Conservation (phyloP, 2,113 vertebrate genomes). For the Epinephelus moara region DNA sequence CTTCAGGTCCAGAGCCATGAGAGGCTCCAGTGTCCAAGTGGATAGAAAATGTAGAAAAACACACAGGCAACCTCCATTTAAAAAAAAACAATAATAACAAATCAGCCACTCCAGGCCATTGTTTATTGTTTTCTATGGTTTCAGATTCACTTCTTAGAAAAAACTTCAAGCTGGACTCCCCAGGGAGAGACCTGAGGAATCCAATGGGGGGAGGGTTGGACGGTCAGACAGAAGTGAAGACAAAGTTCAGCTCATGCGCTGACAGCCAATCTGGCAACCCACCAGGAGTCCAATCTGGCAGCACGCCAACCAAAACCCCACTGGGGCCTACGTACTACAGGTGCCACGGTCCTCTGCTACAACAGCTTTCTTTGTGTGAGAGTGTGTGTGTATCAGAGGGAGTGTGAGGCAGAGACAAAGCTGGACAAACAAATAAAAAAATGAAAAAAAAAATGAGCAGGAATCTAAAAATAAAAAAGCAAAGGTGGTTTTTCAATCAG, state of each 20-base stretch:
- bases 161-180: constrained; percentile 4
- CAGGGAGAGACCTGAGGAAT: constrained; percentile 20
- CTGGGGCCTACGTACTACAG: constrained; percentile 53
- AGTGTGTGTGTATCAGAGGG: background rate
- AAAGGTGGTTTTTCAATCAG: constrained; percentile 25
- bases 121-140: constrained; percentile 1
- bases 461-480: background rate
- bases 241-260: constrained; percentile 62
- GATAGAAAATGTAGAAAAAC: background rate
- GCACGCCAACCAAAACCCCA: constrained; percentile 56
- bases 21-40: background rate
- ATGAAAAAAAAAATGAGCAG: background rate
- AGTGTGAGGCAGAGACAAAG: background rate
- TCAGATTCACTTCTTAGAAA: background rate
- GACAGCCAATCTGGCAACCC: constrained; percentile 72
- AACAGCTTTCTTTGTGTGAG: background rate
- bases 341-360: constrained; percentile 41
- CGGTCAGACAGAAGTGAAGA: constrained; percentile 23
- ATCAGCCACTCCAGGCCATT: background rate
- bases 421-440: background rate
- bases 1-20: too few species aligned
- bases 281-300: constrained; percentile 65
- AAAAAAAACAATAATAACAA: background rate
- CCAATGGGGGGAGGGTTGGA: constrained; percentile 12
- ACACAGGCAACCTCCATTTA: background rate